A percentile compares a stretch with the other conserved stretches of the same genome.
Conservation (phyloP, 2,113 vertebrate genomes). For the Baryphthengus martii region DNA sequence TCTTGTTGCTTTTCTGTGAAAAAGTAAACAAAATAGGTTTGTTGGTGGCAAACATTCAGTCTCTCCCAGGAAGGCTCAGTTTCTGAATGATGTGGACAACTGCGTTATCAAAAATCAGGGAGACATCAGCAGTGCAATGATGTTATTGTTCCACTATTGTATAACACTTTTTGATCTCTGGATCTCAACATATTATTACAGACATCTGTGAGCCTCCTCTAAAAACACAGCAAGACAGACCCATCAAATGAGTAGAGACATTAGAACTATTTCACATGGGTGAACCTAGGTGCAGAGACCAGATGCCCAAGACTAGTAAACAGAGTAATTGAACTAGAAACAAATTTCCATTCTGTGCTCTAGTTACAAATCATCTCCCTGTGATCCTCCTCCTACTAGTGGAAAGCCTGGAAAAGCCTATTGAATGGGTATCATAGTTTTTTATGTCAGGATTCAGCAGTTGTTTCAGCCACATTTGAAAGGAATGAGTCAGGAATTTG, state of each 20-base stretch:
- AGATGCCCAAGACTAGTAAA: neutral
- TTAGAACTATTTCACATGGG: neutral
- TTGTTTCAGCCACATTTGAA: conserved; percentile 37
- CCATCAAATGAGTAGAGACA: neutral
- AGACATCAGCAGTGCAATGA: neutral
- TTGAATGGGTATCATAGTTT: neutral
- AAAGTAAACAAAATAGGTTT: neutral
- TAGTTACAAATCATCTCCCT: neutral
- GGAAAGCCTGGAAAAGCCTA: conserved; percentile 3
- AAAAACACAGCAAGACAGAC: neutral
- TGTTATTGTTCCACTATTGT: neutral
- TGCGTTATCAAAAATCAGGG: neutral
- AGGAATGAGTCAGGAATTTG: conserved; percentile 55
- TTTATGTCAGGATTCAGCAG: conserved; percentile 28
- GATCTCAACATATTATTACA: neutral
- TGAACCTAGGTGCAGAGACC: neutral
- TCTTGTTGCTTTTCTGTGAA: neutral
- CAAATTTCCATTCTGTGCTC: neutral
- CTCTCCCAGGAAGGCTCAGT: neutral
- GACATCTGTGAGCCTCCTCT: neutral
- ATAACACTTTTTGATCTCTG: neutral
- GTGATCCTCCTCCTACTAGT: conserved; percentile 9
- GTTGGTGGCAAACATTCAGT: neutral
- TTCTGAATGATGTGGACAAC: neutral
- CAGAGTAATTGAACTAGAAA: neutral